These are phyloP conservation scores for Canis aureus DNA, from an alignment of 2,113 vertebrate species.

Conservation along the genomic window DNA sequence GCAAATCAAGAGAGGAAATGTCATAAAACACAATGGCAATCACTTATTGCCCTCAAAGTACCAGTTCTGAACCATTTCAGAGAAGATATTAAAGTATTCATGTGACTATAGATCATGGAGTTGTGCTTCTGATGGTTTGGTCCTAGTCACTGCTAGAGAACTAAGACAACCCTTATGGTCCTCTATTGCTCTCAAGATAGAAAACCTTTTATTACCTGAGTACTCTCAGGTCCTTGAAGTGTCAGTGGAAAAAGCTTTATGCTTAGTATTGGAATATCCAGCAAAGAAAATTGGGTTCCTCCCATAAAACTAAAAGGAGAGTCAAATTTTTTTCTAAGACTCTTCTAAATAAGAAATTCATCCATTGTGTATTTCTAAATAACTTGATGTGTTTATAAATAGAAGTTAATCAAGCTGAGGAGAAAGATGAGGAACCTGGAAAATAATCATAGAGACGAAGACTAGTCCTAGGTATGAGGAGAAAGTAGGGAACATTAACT, in stretches of 20 bases:
- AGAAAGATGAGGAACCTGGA: not conserved
- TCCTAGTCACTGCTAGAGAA: not conserved
- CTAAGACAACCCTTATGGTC: not conserved
- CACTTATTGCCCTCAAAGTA: not conserved
- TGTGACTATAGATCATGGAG: not conserved
- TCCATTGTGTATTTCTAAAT: not conserved
- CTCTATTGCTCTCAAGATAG: not conserved
- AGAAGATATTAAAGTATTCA: not conserved
- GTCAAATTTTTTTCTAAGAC: not conserved
- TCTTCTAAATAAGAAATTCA: not conserved
- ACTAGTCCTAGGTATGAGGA: not conserved
- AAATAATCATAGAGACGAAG: not conserved
- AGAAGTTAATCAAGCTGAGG: not conserved
- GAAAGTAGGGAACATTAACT: not conserved
- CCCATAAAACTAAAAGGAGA: not conserved
- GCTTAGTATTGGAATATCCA: not conserved
- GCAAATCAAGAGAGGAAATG: slow-evolving; percentile 6
- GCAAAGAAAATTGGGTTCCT: not conserved
- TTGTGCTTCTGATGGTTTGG: not conserved
- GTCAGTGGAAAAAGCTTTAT: not conserved
- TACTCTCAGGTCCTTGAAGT: not conserved
- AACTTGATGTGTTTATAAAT: not conserved
- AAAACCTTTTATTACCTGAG: not conserved
- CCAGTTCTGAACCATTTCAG: not conserved
- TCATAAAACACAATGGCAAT: not conserved